Evolutionary conservation across 2,888 invertebrate genomes (phyloP).

Genomic region (Tetragnatha montana): DNA sequence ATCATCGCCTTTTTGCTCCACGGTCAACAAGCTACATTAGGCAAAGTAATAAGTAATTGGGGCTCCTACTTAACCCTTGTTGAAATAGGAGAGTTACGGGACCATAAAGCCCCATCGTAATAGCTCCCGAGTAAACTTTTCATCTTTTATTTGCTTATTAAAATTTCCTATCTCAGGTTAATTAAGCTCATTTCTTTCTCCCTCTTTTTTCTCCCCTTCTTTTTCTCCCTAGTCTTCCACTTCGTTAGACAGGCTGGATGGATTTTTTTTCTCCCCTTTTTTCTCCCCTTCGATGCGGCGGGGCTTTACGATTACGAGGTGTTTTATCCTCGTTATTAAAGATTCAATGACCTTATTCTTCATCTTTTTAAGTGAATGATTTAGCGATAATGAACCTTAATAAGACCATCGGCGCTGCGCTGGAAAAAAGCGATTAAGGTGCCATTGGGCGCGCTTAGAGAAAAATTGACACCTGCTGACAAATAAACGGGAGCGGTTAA

Average conservation of each 20-base stretch:
- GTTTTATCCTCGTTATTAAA: constrained; percentile 69
- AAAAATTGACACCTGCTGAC: constrained; percentile 6
- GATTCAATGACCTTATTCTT: constrained; percentile 62
- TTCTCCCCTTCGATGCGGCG: neutral
- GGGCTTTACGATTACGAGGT: constrained; percentile 58
- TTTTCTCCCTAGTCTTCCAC: constrained; percentile 32
- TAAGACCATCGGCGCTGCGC: constrained; percentile 41
- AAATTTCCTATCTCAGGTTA: constrained; percentile 67
- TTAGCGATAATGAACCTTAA: constrained; percentile 64
- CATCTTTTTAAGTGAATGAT: constrained; percentile 63
- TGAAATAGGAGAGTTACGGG: constrained; percentile 38
- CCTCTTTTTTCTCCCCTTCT: constrained; percentile 22
- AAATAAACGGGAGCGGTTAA: neutral
- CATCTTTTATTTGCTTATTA: constrained; percentile 65
- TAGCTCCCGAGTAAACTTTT: constrained; percentile 53
- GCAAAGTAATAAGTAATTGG: constrained; percentile 61
- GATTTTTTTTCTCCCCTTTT: neutral
- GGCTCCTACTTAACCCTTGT: constrained; percentile 47
- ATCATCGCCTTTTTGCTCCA: constrained; percentile 35
- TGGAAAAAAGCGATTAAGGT: constrained; percentile 31
- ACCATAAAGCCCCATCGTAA: constrained; percentile 27
- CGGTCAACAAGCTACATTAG: constrained; percentile 54
- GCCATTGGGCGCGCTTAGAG: neutral
- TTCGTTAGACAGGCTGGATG: constrained; percentile 24
- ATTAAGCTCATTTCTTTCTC: constrained; percentile 40